phyloP scores from a whole-genome alignment of 2,113 vertebrate genomes.

The Brienomyrus brachyistius region DNA sequence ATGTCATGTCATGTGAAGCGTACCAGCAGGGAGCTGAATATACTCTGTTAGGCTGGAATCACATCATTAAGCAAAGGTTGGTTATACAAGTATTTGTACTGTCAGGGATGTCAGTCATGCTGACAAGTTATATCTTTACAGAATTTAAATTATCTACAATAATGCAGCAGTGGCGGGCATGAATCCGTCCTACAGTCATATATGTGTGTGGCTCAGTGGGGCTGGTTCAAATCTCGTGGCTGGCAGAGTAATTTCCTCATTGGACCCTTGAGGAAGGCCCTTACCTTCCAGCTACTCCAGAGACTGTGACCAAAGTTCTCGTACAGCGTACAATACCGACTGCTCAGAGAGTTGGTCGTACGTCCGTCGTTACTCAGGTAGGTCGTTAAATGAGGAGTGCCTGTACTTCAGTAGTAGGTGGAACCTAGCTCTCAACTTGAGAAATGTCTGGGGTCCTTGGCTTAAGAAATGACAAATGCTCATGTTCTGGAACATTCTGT shows the following conservation, averaged over 20 bases:
- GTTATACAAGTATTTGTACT: background rate
- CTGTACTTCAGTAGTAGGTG: background rate
- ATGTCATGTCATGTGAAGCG: background rate
- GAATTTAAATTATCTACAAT: background rate
- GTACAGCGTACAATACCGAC: too few species aligned
- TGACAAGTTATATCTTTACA: background rate
- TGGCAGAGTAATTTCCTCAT: background rate
- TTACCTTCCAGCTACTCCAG: background rate
- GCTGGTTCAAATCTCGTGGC: background rate
- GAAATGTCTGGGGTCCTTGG: background rate
- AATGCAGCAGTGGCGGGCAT: background rate
- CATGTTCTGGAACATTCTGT: background rate
- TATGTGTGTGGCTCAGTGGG: background rate
- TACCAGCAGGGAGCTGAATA: background rate
- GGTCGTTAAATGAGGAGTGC: background rate
- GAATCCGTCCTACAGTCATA: background rate
- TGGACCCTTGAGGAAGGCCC: background rate
- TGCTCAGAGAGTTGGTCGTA: too few species aligned
- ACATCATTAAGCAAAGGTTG: background rate
- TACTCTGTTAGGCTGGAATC: background rate
- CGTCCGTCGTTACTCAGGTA: too few species aligned
- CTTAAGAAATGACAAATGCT: background rate
- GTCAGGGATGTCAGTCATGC: background rate
- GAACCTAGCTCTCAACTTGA: background rate
- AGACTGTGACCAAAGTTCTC: too few species aligned